Conservation (phyloP, 2,797 vertebrate genomes). For the Anabas testudineus region DNA sequence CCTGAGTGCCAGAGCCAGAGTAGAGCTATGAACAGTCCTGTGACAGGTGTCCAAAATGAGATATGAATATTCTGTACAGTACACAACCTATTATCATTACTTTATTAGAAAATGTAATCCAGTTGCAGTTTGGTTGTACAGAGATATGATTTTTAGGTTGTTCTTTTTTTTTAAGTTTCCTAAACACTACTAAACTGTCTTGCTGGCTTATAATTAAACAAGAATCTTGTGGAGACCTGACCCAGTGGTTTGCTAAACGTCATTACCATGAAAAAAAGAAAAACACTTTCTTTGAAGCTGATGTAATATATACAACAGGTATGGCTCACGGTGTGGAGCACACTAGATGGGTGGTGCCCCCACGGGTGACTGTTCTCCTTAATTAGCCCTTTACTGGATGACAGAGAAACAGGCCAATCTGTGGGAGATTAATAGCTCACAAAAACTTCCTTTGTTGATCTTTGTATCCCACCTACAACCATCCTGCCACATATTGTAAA, state of each 20-base stretch:
- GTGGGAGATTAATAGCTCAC: conserved; percentile 61
- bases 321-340: conserved; percentile 1
- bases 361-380: conserved; percentile 64
- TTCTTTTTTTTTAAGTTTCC: no score
- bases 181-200: neutral
- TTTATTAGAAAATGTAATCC: no score
- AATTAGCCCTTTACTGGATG: conserved; percentile 70
- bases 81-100: no score
- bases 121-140: no score
- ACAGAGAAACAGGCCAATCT: conserved; percentile 56
- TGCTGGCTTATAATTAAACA: conserved; percentile 6
- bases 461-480: conserved; percentile 46
- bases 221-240: conserved; percentile 4
- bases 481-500: conserved; percentile 62
- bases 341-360: conserved; percentile 69
- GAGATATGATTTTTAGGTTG: no score
- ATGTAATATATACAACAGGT: conserved; percentile 39
- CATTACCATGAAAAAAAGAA: conserved; percentile 18
- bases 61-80: no score
- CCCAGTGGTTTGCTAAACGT: conserved; percentile 17
- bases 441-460: conserved; percentile 70
- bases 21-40: no score
- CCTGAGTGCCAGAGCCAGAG: no score
- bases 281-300: conserved; percentile 24
- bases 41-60: no score